phyloP scores from a whole-genome alignment of 2,888 invertebrate species.

The Eueremaeus valkanovi region DNA sequence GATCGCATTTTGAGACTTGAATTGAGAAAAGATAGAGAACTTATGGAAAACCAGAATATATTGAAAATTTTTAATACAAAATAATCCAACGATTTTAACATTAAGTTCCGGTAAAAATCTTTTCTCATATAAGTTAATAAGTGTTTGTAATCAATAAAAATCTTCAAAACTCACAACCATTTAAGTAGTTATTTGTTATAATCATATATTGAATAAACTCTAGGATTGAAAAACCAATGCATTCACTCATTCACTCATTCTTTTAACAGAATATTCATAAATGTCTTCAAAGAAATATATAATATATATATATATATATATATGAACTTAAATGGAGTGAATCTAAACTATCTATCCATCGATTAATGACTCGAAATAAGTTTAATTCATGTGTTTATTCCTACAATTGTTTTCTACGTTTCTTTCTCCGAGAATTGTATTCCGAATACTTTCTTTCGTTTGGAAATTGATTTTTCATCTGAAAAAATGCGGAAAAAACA shows the following conservation, averaged over 20 bases:
- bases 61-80: background rate
- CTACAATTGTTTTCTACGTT: too few species aligned
- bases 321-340: too few species aligned
- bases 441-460: too few species aligned
- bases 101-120: background rate
- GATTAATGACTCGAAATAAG: too few species aligned
- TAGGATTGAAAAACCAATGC: background rate
- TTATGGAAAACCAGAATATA: background rate
- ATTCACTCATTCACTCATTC: background rate
- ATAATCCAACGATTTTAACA: background rate
- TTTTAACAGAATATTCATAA: too few species aligned
- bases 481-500: too few species aligned
- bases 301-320: too few species aligned
- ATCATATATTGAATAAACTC: background rate
- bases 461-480: too few species aligned
- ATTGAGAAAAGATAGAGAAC: background rate
- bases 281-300: too few species aligned
- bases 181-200: background rate
- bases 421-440: too few species aligned
- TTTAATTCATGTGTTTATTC: too few species aligned
- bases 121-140: conserved; percentile 3
- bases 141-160: background rate
- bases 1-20: conserved; percentile 10
- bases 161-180: conserved; percentile 11
- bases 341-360: too few species aligned